Evolutionary conservation across 2,113 vertebrate genomes (phyloP), one percentile per base, ranked within the genome.

Genomic region (Scomber scombrus): DNA sequence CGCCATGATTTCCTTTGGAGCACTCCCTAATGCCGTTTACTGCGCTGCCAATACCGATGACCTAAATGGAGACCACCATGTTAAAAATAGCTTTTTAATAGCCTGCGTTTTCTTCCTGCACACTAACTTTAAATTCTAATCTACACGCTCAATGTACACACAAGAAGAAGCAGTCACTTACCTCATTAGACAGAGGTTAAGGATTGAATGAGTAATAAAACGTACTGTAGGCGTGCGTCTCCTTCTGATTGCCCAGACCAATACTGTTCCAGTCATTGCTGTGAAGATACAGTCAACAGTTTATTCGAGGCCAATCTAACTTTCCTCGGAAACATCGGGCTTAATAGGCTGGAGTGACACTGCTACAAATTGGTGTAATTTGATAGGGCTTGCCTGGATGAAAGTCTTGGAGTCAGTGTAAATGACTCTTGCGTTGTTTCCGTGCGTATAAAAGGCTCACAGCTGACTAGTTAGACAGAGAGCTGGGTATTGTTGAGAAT

Each of bases 311-410:
- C 61, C 77, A 62, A 34, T 70, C 34, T 54, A 66, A 29, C 51
- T 23, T 67, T 57, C 21, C 57, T 75, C 56, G 29, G 0, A 85
- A 72, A 75, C 61, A 54, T 70, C 31, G 55, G 31, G 19, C n/a
- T 56, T 82, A 69, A 81, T 78, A 69, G 51, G 57, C 67, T 19
- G 4, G 31, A 62, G 70, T 26, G 60, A 23, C 13, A 78, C 13
- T 23, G 34, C 71, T 84, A 55, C 60, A 82, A 45, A 57, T 75
- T 71, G 68, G 55, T 23, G 15, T 58, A 55, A 87, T 80, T 51
- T 80, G 60, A 90, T 80, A 21, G 56, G 75, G 65, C 50, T 67
- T 46, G 62, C 14, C 31, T 58, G 29, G 69, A 74, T 87, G 68
- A 78, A 73, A 65, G 67, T 51, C 46, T 73, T 45, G 47, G 34